Evolutionary conservation across 2,888 invertebrate species (phyloP), one percentile per base, ranked within the genome.

Genomic region (Rhingia rostrata): DNA sequence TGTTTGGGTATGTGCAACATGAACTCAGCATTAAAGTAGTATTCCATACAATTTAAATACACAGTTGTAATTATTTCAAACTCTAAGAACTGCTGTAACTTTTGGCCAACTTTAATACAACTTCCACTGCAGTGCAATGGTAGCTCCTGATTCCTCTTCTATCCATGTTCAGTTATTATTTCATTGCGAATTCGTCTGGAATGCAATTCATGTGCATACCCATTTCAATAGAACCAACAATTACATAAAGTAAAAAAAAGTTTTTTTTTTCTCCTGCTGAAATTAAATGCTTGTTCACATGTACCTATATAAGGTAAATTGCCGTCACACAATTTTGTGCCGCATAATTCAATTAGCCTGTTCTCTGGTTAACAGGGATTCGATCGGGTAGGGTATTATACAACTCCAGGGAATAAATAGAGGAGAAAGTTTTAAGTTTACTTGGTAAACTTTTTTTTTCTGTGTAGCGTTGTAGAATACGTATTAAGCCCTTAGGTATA

Each of bases 311-410:
- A 47, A 22, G 22, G 22, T 66, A 58, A 66, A 66, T 45, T 60
- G 60, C 60, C 53, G 43, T 49, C 56, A 58, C 35, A 74, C 54
- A 39, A 56, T 47, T 45, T 4, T 14, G 33, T 58, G 63, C 72
- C 41, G 63, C 72, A 79, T 79, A 79, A 79, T 79, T 79, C 56
- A 72, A 79, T 79, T 79, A 72, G 64, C 47, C 43, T 58, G 78
- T 58, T 78, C 64, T 32, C 33, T 51, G 56, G 64, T 64, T 22
- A 72, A 58, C 47, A 58, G 64, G 60, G 56, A 72, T 72, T 72
- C 72, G 43, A 79, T 77, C 45, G 43, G 53, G 66, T 45, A 47
- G 39, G 22, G 22, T 22, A 22, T 22, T 22, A 22, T 22, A 22
- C 22, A 30, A 35, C 9, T 14, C 49, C 14, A 9, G 4, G 56